Evolutionary conservation across 2,113 vertebrate species (phyloP).

Genomic region (Tauraco erythrolophus): DNA sequence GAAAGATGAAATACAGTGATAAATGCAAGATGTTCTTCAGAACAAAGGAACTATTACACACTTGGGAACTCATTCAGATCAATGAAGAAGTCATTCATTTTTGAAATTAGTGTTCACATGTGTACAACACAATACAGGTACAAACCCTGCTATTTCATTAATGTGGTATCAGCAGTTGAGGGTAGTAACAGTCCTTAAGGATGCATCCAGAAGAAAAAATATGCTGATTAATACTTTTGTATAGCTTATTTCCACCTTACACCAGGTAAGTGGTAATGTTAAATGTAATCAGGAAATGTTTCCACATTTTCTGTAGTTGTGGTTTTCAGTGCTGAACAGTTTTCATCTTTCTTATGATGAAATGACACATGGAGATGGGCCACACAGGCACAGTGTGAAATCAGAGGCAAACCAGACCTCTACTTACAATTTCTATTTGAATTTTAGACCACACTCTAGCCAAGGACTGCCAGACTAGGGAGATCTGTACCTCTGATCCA

Average conservation of each 20-base stretch:
- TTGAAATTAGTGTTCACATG: not conserved
- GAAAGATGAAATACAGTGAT: not conserved
- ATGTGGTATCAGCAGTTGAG: not conserved
- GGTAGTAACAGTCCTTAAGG: not conserved
- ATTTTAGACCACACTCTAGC: not conserved
- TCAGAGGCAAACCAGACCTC: not conserved
- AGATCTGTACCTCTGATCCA: not conserved
- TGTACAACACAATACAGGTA: not conserved
- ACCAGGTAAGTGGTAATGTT: not conserved
- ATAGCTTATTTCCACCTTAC: not conserved
- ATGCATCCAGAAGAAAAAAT: not conserved
- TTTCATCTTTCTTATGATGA: not conserved
- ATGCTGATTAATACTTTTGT: not conserved
- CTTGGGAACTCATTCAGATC: not conserved
- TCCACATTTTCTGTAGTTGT: not conserved
- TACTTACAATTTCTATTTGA: not conserved
- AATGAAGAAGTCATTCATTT: not conserved
- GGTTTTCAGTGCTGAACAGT: not conserved
- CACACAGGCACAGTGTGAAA: rapidly evolving
- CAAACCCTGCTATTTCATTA: not conserved
- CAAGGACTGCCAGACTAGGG: not conserved
- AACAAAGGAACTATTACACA: not conserved
- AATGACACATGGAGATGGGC: not conserved
- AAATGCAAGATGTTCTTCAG: not conserved
- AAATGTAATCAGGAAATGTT: not conserved